Evolutionary conservation across 2,888 invertebrate species (phyloP).

Genomic region (Tetheella fluctuosa): DNA sequence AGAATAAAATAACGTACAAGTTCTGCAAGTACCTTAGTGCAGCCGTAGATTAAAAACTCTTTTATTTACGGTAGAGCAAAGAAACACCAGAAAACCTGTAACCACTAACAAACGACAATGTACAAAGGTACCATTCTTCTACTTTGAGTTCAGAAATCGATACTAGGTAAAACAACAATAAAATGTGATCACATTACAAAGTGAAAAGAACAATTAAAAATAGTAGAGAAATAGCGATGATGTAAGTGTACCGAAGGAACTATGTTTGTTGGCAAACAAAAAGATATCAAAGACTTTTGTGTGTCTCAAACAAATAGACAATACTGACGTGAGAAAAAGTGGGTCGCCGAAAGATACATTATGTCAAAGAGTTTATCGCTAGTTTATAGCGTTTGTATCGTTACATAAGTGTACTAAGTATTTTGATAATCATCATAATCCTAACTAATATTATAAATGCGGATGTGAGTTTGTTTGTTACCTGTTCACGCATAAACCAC

Average conservation of each 20-base stretch:
- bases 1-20: no score
- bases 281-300: slow-evolving; percentile 56
- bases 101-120: neutral
- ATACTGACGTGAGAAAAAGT: slow-evolving; percentile 58
- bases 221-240: slow-evolving; percentile 4
- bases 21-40: no score
- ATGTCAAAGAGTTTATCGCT: neutral
- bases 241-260: slow-evolving; percentile 41
- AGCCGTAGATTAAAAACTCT: no score
- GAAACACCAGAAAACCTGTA: no score
- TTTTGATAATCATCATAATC: no score
- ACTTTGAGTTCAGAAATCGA: neutral
- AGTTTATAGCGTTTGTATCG: neutral
- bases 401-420: no score
- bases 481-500: no score
- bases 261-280: slow-evolving; percentile 58
- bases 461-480: no score
- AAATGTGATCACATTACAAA: slow-evolving; percentile 2
- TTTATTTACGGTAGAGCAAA: no score
- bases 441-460: no score
- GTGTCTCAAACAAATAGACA: slow-evolving; percentile 48
- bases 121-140: neutral
- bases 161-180: slow-evolving; percentile 5
- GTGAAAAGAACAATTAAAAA: slow-evolving; percentile 10
- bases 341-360: slow-evolving; percentile 34